These are phyloP conservation scores for Mandrillus leucophaeus DNA, from an alignment of 2,113 vertebrate genomes.

Conservation along the genomic window DNA sequence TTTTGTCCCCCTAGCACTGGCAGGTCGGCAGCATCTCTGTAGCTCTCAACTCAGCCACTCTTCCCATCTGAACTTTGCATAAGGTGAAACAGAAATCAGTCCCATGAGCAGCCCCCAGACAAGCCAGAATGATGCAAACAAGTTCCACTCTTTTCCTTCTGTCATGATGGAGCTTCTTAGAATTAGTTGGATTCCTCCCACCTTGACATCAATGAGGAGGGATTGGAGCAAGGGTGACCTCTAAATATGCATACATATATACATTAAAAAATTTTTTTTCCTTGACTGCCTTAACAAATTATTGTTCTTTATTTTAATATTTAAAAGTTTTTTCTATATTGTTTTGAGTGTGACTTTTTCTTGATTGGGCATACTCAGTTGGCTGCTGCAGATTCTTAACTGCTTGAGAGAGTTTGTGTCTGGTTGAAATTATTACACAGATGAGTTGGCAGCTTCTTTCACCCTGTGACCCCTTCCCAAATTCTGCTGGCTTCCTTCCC, in stretches of 20 bases:
- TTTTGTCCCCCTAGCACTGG: background rate
- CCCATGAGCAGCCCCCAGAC: background rate
- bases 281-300: too few relatives aligned
- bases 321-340: background rate
- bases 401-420: too few relatives aligned
- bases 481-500: too few relatives aligned
- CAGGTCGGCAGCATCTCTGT: too few relatives aligned
- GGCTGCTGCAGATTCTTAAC: background rate
- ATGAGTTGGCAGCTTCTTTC: too few relatives aligned
- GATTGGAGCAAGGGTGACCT: too few relatives aligned
- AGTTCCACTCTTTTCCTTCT: background rate
- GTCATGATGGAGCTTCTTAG: background rate
- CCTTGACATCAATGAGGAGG: background rate
- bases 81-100: background rate
- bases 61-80: background rate
- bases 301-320: too few relatives aligned
- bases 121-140: background rate
- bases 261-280: too few relatives aligned
- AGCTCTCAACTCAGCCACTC: background rate
- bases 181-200: background rate
- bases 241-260: background rate
- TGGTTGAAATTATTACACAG: too few relatives aligned
- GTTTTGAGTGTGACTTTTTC: background rate
- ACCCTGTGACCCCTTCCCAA: too few relatives aligned
- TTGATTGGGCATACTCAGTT: too few relatives aligned